A percentile compares a stretch with the other conserved stretches of the same genome.
Evolutionary conservation across 2,888 invertebrate genomes (phyloP).

Genomic region (Fragum sueziense): DNA sequence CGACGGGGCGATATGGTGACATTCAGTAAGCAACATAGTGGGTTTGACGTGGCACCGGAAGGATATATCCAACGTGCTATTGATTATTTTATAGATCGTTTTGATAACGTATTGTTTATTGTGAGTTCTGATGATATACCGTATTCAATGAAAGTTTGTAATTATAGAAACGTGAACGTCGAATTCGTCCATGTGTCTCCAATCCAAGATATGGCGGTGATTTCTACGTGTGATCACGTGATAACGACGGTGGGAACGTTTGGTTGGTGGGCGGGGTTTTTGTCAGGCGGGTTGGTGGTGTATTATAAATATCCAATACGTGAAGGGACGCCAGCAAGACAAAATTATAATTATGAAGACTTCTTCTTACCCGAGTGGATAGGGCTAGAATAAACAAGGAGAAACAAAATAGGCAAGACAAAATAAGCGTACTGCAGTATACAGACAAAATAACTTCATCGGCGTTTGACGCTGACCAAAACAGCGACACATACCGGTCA

Average conservation of each 20-base stretch:
- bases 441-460: background rate
- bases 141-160: constrained; percentile 32
- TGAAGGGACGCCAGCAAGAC: constrained; percentile 36
- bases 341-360: constrained; percentile 51
- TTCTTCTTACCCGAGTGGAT: constrained; percentile 46
- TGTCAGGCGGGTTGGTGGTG: constrained; percentile 49
- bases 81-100: constrained; percentile 35
- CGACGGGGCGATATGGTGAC: constrained; percentile 8
- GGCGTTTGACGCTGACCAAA: too few species aligned
- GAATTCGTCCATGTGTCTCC: background rate
- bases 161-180: constrained; percentile 28
- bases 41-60: constrained; percentile 12
- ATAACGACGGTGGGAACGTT: constrained; percentile 49
- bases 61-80: constrained; percentile 17
- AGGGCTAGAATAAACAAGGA: constrained; percentile 21
- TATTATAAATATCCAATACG: constrained; percentile 53
- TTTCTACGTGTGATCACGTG: constrained; percentile 53
- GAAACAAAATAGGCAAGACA: background rate
- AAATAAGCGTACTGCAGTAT: background rate
- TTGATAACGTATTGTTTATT: constrained; percentile 39
- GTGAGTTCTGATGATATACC: constrained; percentile 53
- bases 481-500: too few species aligned
- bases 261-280: constrained; percentile 59
- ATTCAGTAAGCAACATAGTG: background rate
- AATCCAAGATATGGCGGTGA: constrained; percentile 47